Evolutionary conservation across 2,888 invertebrate species (phyloP).

Genomic region (Melinaea marsaeus): DNA sequence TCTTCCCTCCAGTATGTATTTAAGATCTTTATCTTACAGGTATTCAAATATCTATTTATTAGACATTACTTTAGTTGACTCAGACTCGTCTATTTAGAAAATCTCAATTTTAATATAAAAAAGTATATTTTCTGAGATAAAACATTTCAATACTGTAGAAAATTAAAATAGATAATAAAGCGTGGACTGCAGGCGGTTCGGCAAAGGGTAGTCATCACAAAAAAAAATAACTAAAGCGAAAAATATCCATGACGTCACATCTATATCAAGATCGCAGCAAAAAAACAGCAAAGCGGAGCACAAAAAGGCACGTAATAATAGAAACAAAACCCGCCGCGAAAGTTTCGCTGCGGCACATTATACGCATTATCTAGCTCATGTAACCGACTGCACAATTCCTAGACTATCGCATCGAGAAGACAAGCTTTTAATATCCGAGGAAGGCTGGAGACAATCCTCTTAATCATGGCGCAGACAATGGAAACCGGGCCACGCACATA

Average conservation of each 20-base stretch:
- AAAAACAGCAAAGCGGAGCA: slow-evolving; percentile 41
- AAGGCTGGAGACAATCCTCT: slow-evolving; percentile 76
- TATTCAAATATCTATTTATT: no score
- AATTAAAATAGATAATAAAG: slow-evolving; percentile 31
- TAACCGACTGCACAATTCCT: slow-evolving; percentile 40
- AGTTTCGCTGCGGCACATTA: slow-evolving; percentile 49
- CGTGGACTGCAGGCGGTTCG: slow-evolving; percentile 18
- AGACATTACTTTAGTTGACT: no score
- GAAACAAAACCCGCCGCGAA: slow-evolving; percentile 54
- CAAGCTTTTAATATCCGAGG: slow-evolving; percentile 73
- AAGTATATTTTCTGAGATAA: slow-evolving; percentile 9
- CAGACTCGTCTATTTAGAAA: not conserved
- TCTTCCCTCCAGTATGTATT: slow-evolving; percentile 22
- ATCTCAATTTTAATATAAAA: no score
- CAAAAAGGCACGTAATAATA: slow-evolving; percentile 53
- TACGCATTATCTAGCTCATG: slow-evolving; percentile 52
- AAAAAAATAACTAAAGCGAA: slow-evolving; percentile 33
- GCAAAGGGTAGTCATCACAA: slow-evolving; percentile 34
- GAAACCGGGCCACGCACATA: slow-evolving; percentile 74
- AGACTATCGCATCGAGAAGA: slow-evolving; percentile 55
- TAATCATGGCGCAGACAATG: slow-evolving; percentile 75
- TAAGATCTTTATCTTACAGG: slow-evolving; percentile 9
- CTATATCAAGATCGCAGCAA: slow-evolving; percentile 46
- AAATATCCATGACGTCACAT: slow-evolving; percentile 35
- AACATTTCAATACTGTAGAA: slow-evolving; percentile 27